Base-by-base conservation (phyloP, 2,888 invertebrate species). In the Synanthedon andrenaeformis region DNA sequence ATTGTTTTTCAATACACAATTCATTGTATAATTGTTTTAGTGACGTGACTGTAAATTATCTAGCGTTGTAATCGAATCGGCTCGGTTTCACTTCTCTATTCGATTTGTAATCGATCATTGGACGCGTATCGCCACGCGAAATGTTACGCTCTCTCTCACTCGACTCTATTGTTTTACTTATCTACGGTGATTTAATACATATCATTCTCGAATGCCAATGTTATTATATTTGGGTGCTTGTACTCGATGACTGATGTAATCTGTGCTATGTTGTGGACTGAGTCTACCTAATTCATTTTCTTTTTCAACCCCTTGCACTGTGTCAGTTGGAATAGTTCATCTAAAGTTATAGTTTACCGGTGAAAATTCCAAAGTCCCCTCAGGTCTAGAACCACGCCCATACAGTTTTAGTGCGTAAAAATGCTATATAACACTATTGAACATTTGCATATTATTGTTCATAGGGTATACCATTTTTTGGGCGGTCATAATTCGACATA, bases 121-220 rank as follows among this genome's bases (percentile, higher is more conserved):
- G 49, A 67, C 59, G 61, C 63, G 57, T 55, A 35, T 35, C 35
- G 35, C 55, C 59, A 59, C 52, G 60, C 56, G 57, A 59, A 63
- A 61, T 57, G 55, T 65, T 61, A 58, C 66, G 65, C 81, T 80
- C 79, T 79, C 78, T 75, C 82, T 74, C n/a, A n/a, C 82, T 82
- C 82, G 82, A 82, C 74, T 71, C 82, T 74, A 82, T 82, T 82
- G 82, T 82, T 73, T 71, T 59, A 65, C 64, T 69, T 72, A 76
- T 76, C 74, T 71, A 55, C 42, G 35, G 54, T 41, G 68, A 66
- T 72, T 69, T 69, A 69, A 65, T 70, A 72, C 69, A 67, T 68
- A 70, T 67, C 62, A 62, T 63, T 62, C 66, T 70, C 63, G 35
- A 60, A 63, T 63, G 62, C 55, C 59, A 58, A 56, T 59, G 67